Evolutionary conservation across 2,888 invertebrate species (phyloP).

Genomic region (Sinotaia quadrata): DNA sequence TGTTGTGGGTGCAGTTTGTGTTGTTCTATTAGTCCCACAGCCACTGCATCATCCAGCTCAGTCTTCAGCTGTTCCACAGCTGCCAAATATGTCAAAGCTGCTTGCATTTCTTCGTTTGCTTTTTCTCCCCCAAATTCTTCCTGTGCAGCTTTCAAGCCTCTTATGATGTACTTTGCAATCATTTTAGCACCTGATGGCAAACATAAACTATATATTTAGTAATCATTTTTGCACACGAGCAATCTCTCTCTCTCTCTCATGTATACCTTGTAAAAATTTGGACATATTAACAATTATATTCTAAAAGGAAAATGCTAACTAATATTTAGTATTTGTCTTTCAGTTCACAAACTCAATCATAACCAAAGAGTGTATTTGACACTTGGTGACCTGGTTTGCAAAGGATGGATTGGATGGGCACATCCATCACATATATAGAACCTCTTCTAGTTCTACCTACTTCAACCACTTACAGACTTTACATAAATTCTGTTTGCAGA

Average conservation of each 20-base stretch:
- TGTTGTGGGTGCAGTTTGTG: slow-evolving; percentile 79
- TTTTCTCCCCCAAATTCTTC: slow-evolving; percentile 53
- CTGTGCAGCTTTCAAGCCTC: slow-evolving; percentile 58
- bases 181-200: slow-evolving; percentile 57
- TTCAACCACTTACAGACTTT: too few species aligned
- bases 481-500: too few species aligned
- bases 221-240: neutral
- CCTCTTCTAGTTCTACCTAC: too few species aligned
- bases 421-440: too few species aligned
- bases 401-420: too few species aligned
- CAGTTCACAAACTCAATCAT: too few species aligned
- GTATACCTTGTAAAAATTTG: neutral
- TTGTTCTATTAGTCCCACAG: slow-evolving; percentile 63
- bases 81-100: slow-evolving; percentile 60
- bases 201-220: neutral
- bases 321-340: too few species aligned
- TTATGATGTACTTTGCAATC: slow-evolving; percentile 61
- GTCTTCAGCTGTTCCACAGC: slow-evolving; percentile 63
- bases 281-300: too few species aligned
- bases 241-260: neutral
- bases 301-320: too few species aligned
- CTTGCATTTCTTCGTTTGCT: slow-evolving; percentile 42
- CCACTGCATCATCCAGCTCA: slow-evolving; percentile 56
- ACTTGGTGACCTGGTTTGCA: too few species aligned
- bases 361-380: too few species aligned